These are phyloP conservation scores for Ophioninae sp. DNA, from an alignment of 2,888 invertebrate genomes.

Conservation along the genomic window DNA sequence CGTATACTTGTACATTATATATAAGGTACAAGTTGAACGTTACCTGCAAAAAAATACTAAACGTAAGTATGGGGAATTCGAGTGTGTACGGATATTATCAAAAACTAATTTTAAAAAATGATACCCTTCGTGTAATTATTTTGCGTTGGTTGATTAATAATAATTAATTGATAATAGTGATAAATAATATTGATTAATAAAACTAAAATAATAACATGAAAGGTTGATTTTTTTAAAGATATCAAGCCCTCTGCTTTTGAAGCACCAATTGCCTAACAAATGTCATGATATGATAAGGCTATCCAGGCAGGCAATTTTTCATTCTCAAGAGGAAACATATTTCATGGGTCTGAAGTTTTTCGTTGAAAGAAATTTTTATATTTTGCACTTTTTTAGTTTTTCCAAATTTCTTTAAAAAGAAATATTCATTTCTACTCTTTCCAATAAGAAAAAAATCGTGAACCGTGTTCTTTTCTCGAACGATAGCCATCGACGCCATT, in stretches of 20 bases:
- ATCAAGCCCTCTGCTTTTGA: not conserved
- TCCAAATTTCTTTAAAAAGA: too few species aligned
- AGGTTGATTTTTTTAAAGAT: not conserved
- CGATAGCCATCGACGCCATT: not conserved
- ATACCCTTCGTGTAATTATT: not conserved
- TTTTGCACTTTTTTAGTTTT: too few species aligned
- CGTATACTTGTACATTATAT: not conserved
- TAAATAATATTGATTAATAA: not conserved
- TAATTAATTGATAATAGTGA: too few species aligned
- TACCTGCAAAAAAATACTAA: conserved; percentile 44
- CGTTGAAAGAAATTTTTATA: too few species aligned
- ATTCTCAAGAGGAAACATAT: not conserved
- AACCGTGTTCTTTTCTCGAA: not conserved
- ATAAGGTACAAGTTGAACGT: conserved; percentile 47
- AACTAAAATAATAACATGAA: not conserved
- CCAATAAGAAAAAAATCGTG: too few species aligned
- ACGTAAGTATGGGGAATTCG: conserved; percentile 3
- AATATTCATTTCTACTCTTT: too few species aligned
- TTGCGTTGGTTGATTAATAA: too few species aligned
- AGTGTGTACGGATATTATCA: not conserved
- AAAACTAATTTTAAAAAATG: not conserved
- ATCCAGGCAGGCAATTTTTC: not conserved
- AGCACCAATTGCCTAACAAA: not conserved
- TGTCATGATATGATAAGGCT: not conserved
- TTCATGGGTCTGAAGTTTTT: not conserved